A percentile compares a stretch with the other conserved stretches of the same genome.
Evolutionary conservation across 2,888 invertebrate genomes (phyloP).

Genomic region (Chalcosyrphus nemorum): DNA sequence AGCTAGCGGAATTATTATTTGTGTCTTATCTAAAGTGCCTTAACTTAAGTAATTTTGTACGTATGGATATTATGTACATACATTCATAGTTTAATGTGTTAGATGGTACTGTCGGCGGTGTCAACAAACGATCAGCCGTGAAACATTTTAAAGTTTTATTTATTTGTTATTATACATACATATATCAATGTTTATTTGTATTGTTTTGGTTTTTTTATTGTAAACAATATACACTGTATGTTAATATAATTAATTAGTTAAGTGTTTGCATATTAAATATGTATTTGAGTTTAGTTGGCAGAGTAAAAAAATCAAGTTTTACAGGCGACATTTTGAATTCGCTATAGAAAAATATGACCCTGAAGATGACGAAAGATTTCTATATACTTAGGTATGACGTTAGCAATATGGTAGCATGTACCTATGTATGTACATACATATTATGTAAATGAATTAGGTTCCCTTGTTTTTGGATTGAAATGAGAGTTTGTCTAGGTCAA

Average conservation of each 20-base stretch:
- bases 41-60: no score
- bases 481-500: neutral
- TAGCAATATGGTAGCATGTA: neutral
- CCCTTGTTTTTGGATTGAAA: neutral
- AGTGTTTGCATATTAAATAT: neutral
- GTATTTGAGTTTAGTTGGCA: neutral
- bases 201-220: neutral
- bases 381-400: neutral
- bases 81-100: no score
- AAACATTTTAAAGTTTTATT: neutral
- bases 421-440: no score
- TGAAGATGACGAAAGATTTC: neutral
- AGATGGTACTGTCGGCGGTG: neutral
- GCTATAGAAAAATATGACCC: neutral
- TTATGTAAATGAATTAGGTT: neutral
- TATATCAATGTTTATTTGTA: neutral
- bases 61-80: no score
- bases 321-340: conserved; percentile 22
- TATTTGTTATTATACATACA: neutral
- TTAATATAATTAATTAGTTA: neutral
- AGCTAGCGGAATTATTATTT: no score
- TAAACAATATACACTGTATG: neutral
- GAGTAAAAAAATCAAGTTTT: conserved; percentile 24
- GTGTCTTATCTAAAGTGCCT: no score
- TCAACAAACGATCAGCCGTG: conserved; percentile 16